Conservation (phyloP, 35 echinoderm and acorn worm genomes). For the Strongylocentrotus purpuratus region DNA sequence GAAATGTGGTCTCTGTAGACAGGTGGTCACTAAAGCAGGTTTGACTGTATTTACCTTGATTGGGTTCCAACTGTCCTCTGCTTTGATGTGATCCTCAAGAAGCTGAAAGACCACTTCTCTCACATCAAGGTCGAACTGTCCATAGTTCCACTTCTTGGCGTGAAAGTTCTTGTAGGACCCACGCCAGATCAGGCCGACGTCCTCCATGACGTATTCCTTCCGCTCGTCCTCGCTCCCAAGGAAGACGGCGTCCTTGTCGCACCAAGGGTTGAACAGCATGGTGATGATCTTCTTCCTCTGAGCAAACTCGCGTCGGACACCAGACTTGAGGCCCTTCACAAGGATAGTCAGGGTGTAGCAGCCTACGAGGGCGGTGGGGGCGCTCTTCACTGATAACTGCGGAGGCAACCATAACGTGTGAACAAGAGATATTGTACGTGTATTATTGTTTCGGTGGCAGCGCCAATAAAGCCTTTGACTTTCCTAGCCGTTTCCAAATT, state of each 20-base stretch:
- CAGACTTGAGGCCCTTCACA: background rate
- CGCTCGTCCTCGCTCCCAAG: constrained; percentile 57
- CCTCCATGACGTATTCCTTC: constrained; percentile 83
- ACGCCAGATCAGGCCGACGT: constrained; percentile 68
- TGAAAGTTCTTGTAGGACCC: constrained; percentile 53
- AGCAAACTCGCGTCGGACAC: background rate
- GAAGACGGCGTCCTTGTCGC: constrained; percentile 63
- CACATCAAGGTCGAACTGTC: constrained; percentile 61
- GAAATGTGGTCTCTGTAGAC: background rate
- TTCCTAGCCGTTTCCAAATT: too few relatives aligned
- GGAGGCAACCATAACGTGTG: background rate
- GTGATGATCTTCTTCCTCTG: background rate
- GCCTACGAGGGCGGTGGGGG: background rate
- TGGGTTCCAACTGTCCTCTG: background rate
- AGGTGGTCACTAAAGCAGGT: too few relatives aligned
- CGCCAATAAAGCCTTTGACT: too few relatives aligned
- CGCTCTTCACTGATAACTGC: background rate
- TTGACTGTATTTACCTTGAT: background rate
- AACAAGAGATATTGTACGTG: too few relatives aligned
- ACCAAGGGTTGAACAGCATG: constrained; percentile 64
- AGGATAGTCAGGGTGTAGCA: background rate
- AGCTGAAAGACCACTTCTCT: background rate
- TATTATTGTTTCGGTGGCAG: too few relatives aligned
- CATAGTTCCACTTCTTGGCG: constrained; percentile 66
- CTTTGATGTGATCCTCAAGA: background rate